A percentile compares a stretch with the other conserved stretches of the same genome.
Evolutionary conservation across 2,888 invertebrate species (phyloP).

Genomic region (Parnassius smintheus): DNA sequence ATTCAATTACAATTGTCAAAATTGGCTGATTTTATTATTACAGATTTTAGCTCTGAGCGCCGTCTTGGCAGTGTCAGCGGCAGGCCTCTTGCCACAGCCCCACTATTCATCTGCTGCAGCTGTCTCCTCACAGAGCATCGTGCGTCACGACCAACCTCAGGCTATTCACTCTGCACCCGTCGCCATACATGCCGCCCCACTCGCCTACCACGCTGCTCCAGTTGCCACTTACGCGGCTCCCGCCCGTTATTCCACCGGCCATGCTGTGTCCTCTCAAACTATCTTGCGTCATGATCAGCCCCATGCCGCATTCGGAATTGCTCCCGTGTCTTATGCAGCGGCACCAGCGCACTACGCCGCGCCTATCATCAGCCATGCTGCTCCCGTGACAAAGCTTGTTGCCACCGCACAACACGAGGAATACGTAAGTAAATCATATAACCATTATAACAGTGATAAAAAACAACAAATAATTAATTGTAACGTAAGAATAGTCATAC

Average conservation of each 20-base stretch:
- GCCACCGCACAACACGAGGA: conserved; percentile 39
- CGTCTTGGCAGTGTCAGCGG: conserved; percentile 60
- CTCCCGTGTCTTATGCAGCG: conserved; percentile 40
- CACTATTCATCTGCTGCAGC: conserved; percentile 54
- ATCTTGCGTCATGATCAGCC: conserved; percentile 52
- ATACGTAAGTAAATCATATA: conserved; percentile 5
- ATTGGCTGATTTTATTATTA: conserved; percentile 28
- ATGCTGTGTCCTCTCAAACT: conserved; percentile 48
- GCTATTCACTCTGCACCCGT: conserved; percentile 30
- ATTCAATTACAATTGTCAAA: too few relatives aligned
- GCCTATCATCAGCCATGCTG: conserved; percentile 40
- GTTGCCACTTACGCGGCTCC: conserved; percentile 37
- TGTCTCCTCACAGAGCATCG: conserved; percentile 58
- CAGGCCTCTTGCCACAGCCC: conserved; percentile 55
- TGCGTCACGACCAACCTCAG: conserved; percentile 57
- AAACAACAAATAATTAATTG: too few relatives aligned
- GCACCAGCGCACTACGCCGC: conserved; percentile 40
- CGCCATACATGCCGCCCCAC: conserved; percentile 37
- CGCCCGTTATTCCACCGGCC: conserved; percentile 42
- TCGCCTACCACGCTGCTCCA: conserved; percentile 44
- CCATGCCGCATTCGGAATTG: conserved; percentile 41
- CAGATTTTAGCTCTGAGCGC: conserved; percentile 63
- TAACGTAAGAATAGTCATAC: too few relatives aligned
- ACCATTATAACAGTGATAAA: not conserved
- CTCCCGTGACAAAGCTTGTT: conserved; percentile 41